Conservation (phyloP, 2,113 vertebrate species). For the Ranitomeya imitator region DNA sequence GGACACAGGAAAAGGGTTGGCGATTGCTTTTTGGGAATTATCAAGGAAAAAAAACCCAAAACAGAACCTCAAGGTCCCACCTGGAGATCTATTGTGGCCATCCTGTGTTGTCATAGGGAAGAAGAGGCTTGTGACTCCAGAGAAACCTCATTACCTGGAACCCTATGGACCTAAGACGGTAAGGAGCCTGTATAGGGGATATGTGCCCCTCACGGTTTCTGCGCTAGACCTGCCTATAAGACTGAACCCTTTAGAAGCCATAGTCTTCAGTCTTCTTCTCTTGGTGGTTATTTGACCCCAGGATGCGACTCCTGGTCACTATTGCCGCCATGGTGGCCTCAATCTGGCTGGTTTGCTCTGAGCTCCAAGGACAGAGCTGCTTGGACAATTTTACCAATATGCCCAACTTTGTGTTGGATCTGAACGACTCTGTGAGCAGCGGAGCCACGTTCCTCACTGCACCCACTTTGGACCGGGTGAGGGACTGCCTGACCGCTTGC, state of each 20-base stretch:
- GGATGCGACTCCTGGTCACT: not conserved
- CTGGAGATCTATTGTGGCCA: too few species aligned
- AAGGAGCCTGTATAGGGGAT: not conserved
- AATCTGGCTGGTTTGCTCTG: not conserved
- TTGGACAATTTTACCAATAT: slow-evolving; percentile 68
- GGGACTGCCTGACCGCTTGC: slow-evolving; percentile 84
- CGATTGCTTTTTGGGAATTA: not conserved
- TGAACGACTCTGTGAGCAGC: slow-evolving; percentile 81
- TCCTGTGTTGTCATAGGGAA: too few species aligned
- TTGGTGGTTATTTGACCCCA: not conserved
- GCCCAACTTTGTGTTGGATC: slow-evolving; percentile 82
- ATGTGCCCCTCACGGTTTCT: not conserved
- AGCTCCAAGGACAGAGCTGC: slow-evolving; percentile 69
- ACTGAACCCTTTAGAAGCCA: not conserved
- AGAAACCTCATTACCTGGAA: not conserved
- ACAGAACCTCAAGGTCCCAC: too few species aligned
- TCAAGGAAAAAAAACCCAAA: not conserved
- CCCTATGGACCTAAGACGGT: not conserved
- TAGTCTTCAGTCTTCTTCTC: not conserved
- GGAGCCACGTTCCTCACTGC: slow-evolving; percentile 85
- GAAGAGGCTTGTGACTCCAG: not conserved
- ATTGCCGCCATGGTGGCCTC: slow-evolving; percentile 25
- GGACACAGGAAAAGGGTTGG: not conserved
- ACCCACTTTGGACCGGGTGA: slow-evolving; percentile 65
- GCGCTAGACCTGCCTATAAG: not conserved